A percentile compares a stretch with the other conserved stretches of the same genome.
phyloP scores from a whole-genome alignment of 2,888 invertebrate species.

The Mactromeris polynyma region DNA sequence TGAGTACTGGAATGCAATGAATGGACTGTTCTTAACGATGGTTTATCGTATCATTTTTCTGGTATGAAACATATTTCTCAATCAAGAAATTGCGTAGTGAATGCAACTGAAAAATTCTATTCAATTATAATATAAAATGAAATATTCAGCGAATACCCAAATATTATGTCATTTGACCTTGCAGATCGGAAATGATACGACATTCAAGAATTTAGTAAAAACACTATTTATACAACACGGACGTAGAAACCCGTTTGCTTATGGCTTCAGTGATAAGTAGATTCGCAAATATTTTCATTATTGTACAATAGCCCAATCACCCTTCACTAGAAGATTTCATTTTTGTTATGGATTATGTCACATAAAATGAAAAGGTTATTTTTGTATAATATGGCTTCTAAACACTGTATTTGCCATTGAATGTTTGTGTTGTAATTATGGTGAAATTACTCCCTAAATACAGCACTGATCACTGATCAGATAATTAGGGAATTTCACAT shows the following conservation, averaged over 20 bases:
- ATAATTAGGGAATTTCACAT: not conserved
- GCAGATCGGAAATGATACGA: not conserved
- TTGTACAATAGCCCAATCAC: not conserved
- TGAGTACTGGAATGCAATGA: too few relatives aligned
- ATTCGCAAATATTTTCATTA: not conserved
- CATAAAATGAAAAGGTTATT: not conserved
- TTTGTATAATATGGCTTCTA: not conserved
- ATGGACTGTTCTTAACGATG: too few relatives aligned
- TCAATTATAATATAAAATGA: not conserved
- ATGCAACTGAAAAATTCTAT: not conserved
- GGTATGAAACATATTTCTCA: not conserved
- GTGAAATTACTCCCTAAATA: not conserved
- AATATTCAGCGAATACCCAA: too few relatives aligned
- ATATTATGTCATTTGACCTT: too few relatives aligned
- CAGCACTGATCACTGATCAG: not conserved
- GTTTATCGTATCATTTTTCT: too few relatives aligned
- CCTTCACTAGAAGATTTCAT: not conserved
- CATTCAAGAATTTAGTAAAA: not conserved
- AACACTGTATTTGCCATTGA: not conserved
- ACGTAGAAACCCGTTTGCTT: not conserved
- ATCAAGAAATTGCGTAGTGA: not conserved
- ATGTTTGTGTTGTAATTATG: not conserved
- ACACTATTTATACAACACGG: not conserved
- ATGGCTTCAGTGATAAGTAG: slow-evolving; percentile 15
- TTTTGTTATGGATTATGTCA: not conserved